Conservation (phyloP, 2,888 invertebrate species). For the Podotricha telesiphe region DNA sequence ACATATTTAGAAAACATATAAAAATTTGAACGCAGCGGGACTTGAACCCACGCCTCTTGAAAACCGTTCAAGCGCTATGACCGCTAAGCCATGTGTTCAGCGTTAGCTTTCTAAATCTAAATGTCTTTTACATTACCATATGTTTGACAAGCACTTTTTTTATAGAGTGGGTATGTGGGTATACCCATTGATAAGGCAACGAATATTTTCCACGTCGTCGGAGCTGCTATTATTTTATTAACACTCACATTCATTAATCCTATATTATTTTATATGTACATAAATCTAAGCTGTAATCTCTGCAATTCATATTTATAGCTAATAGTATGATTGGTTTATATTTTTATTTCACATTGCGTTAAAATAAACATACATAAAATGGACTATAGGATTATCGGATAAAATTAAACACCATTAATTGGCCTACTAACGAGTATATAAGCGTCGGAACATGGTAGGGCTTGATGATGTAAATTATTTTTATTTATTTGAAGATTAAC, state of each 20-base stretch:
- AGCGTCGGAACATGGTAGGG: conserved; percentile 2
- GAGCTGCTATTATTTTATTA: too few species aligned
- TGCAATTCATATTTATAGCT: conserved; percentile 8
- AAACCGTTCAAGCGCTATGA: too few species aligned
- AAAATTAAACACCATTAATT: conserved; percentile 21
- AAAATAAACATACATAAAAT: background rate
- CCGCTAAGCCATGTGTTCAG: too few species aligned
- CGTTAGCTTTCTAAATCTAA: too few species aligned
- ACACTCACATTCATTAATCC: background rate
- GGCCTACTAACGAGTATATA: conserved; percentile 5
- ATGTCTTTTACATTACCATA: too few species aligned
- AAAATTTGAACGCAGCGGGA: too few species aligned
- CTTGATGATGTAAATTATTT: conserved; percentile 18
- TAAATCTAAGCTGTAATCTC: conserved; percentile 8
- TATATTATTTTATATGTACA: conserved; percentile 9
- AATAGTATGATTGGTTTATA: conserved; percentile 13
- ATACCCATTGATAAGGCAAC: too few species aligned
- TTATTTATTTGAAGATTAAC: background rate
- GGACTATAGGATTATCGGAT: conserved; percentile 16
- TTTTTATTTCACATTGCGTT: conserved; percentile 14
- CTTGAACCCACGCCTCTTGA: too few species aligned
- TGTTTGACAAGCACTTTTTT: too few species aligned
- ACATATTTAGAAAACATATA: too few species aligned
- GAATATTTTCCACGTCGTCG: too few species aligned
- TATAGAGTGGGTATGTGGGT: too few species aligned